A percentile compares a stretch with the other conserved stretches of the same genome.
Evolutionary conservation across 2,797 vertebrate genomes (phyloP).

Genomic region (Balearica regulorum): DNA sequence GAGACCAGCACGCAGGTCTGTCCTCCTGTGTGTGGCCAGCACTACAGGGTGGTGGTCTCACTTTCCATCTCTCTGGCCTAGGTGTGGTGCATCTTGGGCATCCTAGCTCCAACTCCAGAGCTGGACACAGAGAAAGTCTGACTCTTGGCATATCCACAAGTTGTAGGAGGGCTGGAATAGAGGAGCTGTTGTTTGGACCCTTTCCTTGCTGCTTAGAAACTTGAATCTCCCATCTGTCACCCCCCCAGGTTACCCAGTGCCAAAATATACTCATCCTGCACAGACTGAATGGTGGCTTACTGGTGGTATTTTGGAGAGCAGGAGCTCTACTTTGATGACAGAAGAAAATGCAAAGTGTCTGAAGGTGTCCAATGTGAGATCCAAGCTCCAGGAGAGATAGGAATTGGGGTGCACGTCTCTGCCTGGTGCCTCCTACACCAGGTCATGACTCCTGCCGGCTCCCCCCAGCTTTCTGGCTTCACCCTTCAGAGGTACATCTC

Average conservation of each 20-base stretch:
- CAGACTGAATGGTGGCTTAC: background rate
- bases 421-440: background rate
- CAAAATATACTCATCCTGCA: background rate
- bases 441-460: background rate
- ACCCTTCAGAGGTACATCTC: background rate
- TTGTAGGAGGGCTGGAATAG: background rate
- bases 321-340: background rate
- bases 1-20: background rate
- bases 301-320: background rate
- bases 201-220: background rate
- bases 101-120: background rate
- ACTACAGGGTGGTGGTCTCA: background rate
- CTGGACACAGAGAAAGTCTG: background rate
- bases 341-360: background rate
- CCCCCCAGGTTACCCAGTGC: background rate
- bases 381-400: background rate
- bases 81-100: too few relatives aligned
- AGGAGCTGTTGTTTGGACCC: background rate
- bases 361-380: background rate
- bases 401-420: background rate
- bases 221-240: background rate
- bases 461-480: background rate
- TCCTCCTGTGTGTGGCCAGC: background rate
- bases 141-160: background rate
- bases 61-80: background rate